Evolutionary conservation across 1,140 invertebrate genomes (phyloP).

Genomic region (Drosophila varians): DNA sequence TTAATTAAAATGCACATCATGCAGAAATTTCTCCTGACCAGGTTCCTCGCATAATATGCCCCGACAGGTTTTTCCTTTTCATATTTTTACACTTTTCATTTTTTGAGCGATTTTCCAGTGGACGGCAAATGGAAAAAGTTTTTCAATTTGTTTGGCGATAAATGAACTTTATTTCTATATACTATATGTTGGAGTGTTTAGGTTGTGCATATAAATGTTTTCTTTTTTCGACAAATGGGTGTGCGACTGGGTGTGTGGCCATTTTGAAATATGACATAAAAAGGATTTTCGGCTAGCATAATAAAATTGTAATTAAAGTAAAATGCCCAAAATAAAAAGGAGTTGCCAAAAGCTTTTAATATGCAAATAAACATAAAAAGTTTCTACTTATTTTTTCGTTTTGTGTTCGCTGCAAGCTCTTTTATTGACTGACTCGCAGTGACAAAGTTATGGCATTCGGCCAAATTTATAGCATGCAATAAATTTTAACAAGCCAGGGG

Average conservation of each 20-base stretch:
- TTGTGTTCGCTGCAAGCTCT: constrained; percentile 19
- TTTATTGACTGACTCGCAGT: constrained; percentile 69
- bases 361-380: constrained; percentile 70
- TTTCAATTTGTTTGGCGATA: constrained; percentile 80
- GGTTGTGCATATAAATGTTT: constrained; percentile 2
- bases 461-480: constrained; percentile 72
- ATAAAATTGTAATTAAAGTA: constrained; percentile 79
- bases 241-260: constrained; percentile 14
- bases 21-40: constrained; percentile 25
- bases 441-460: constrained; percentile 72
- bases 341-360: constrained; percentile 56
- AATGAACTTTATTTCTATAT: constrained; percentile 61
- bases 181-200: constrained; percentile 11
- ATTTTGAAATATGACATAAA: constrained; percentile 74
- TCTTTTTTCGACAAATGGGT: background rate
- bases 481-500: constrained; percentile 66
- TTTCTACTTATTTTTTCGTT: constrained; percentile 12
- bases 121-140: constrained; percentile 74
- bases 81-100: constrained; percentile 53
- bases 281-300: constrained; percentile 67
- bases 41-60: constrained; percentile 23
- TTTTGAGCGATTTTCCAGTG: constrained; percentile 52
- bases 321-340: constrained; percentile 53
- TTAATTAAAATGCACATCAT: constrained; percentile 76
- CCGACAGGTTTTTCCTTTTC: constrained; percentile 48